Base-by-base conservation (phyloP, 2,888 invertebrate species). In the Imbricaverruca yamaguchii region DNA sequence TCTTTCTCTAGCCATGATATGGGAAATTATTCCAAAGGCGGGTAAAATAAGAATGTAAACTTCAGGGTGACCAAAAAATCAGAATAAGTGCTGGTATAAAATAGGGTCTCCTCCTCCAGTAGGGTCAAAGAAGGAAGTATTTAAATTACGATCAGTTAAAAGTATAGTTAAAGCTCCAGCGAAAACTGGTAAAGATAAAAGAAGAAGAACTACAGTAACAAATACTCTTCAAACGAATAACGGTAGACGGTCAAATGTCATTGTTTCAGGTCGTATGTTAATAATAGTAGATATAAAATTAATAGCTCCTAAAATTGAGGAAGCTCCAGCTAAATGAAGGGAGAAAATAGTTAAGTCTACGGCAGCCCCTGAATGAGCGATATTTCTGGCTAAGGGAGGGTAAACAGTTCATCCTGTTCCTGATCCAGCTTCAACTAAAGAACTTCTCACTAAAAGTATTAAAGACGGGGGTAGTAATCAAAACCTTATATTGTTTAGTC, bases 1-100 rank as follows among this genome's bases (percentile, higher is more conserved):
- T 86, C 91, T 91, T 90, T 92, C 91, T 90, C 91, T 91, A 0
- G 90, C 90, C 87, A 93, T 91, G 89, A 93, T 92, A 86, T 93
- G 93, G 0, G 92, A 93, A 87, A 94, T 91, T 89, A 94, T 90
- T 0, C 93, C 93, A 90, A 94, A 94, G 87, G 92, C 93, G 0
- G 93, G 93, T 85, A 94, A 86, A 91, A 94, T 93, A 89, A 94
- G 88, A 92, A 94, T 93, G 88, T 94, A 94, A 83, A 94, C 93
- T 91, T 94, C 93, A 15, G 93, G 94, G 81, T 94, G 94, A 0
- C 93, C 94, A 90, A 94, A 94, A 89, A 94, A 94, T 91, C 93
- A 94, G 89, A 94, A 93, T 90, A 94, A 88, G 87, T 94, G 93
- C 91, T 94, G 93, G 81, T 92, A 94, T 84, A 94, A 85, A 88